Conservation (phyloP, 2,113 vertebrate genomes). For the Synchiropus splendidus region DNA sequence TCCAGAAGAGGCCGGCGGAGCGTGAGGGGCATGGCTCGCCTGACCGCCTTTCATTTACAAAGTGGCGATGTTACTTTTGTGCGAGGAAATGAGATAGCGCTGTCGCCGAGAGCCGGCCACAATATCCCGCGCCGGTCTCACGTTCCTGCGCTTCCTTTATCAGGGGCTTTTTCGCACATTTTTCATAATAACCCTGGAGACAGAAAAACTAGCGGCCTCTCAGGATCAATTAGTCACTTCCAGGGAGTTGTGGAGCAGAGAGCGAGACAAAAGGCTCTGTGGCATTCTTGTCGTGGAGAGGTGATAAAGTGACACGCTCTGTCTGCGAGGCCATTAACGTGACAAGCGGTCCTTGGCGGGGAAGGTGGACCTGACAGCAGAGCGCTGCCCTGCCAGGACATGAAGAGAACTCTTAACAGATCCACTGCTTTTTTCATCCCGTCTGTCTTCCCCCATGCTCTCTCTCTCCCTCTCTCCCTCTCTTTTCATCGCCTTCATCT, state of each 20-base stretch:
- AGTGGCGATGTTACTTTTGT: slow-evolving; percentile 59
- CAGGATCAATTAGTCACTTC: slow-evolving; percentile 67
- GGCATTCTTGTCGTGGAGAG: slow-evolving; percentile 29
- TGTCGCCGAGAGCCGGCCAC: slow-evolving; percentile 42
- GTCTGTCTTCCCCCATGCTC: slow-evolving; percentile 1
- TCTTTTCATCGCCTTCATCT: slow-evolving; percentile 23
- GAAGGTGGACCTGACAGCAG: slow-evolving; percentile 43
- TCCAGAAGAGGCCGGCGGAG: slow-evolving; percentile 37
- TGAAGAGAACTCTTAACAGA: slow-evolving; percentile 27
- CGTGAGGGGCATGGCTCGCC: slow-evolving; percentile 51
- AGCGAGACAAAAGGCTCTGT: slow-evolving; percentile 49
- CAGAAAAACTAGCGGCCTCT: slow-evolving; percentile 43
- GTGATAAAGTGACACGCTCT: slow-evolving; percentile 52
- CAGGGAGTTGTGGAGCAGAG: slow-evolving; percentile 38
- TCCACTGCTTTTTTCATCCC: slow-evolving; percentile 27
- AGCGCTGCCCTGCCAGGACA: slow-evolving; percentile 26
- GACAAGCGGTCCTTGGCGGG: slow-evolving; percentile 38
- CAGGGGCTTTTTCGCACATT: slow-evolving; percentile 42
- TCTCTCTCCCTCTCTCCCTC: slow-evolving; percentile 15
- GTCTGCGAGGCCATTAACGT: slow-evolving; percentile 51
- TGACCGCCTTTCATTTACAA: slow-evolving; percentile 60
- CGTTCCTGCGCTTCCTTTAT: slow-evolving; percentile 20
- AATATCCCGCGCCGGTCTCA: slow-evolving; percentile 32
- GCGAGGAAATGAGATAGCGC: slow-evolving; percentile 57
- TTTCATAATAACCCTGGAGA: slow-evolving; percentile 47